phyloP scores from a whole-genome alignment of 2,797 vertebrate genomes.

The Crenichthys baileyi region DNA sequence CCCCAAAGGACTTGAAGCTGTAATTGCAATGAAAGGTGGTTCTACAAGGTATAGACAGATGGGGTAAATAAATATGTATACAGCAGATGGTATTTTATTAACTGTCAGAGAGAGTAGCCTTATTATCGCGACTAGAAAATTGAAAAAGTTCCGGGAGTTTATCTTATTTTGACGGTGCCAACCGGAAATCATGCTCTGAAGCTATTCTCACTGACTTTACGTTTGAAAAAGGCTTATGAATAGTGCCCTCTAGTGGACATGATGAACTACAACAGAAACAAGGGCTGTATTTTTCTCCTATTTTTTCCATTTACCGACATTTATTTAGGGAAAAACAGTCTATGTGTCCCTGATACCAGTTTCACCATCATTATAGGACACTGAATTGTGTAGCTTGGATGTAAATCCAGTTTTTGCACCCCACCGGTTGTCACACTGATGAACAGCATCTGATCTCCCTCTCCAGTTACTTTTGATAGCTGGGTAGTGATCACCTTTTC shows the following conservation, averaged over 20 bases:
- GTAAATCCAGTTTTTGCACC: too few species aligned
- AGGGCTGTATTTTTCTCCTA: background rate
- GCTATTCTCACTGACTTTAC: background rate
- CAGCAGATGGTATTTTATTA: too few species aligned
- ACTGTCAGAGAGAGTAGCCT: background rate
- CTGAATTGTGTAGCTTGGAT: too few species aligned
- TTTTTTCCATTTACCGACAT: background rate
- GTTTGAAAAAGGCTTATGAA: background rate
- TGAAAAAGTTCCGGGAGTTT: background rate
- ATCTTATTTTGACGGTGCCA: background rate
- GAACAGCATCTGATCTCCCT: background rate
- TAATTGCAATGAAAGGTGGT: too few species aligned
- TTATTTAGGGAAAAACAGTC: too few species aligned
- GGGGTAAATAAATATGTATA: too few species aligned
- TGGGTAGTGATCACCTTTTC: background rate
- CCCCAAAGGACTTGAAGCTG: too few species aligned
- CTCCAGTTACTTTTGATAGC: background rate
- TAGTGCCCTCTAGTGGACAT: constrained; percentile 8
- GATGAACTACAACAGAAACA: background rate
- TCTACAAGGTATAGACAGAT: too few species aligned
- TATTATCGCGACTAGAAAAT: background rate
- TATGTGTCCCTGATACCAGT: too few species aligned
- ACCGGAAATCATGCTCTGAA: background rate
- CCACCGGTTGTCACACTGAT: too few species aligned
- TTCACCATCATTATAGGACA: too few species aligned